Evolutionary conservation across 2,113 vertebrate genomes (phyloP), one percentile per base, ranked within the genome.

Genomic region (Oxyruncus cristatus): DNA sequence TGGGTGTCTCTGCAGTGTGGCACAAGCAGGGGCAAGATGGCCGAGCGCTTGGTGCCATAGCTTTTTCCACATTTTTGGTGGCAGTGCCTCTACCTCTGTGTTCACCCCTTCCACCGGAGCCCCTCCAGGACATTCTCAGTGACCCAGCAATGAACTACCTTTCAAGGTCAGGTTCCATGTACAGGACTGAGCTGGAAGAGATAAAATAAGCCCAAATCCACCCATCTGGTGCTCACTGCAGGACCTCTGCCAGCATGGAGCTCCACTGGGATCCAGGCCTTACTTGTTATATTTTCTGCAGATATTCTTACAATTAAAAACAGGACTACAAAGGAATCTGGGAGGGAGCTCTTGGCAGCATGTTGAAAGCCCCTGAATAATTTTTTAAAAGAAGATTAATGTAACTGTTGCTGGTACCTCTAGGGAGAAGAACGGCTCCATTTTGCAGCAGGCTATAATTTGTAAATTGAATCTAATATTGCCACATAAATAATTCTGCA

Each of bases 401-500:
- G 91, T 92, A 90, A 93, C 81, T 82, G 90, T 94, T 94, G 76
- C 92, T 91, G 75, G 44, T 88, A 89, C 92, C 88, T 95, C 73
- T 93, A 86, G 93, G 92, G 89, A 94, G 93, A 77, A 94, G 79
- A 95, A 55, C 46, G 66, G 59, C 50, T 87, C 56, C n/a, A 2
- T 70, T 59, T 44, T 92, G 75, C 73, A 89, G 92, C 89, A 94
- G 92, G 93, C 91, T 98, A 85, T 97, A 97, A 97, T 93, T 97
- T 97, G 93, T 95, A 94, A 97, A 97, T 92, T 95, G 95, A 96
- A 92, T 87, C 30, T 94, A 95, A 92, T 96, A 75, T 90, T 95
- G 90, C 91, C 92, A 80, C 94, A 95, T 97, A 97, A 97, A 94
- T 95, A 93, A 96, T 84, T 92, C n/a, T 81, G 85, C 85, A 89